Percentiles rank a stretch among this genome's conserved stretches.
These are phyloP conservation scores for Campylomormyrus tamandua DNA, from an alignment of 2,113 vertebrate genomes.

Conservation along the genomic window DNA sequence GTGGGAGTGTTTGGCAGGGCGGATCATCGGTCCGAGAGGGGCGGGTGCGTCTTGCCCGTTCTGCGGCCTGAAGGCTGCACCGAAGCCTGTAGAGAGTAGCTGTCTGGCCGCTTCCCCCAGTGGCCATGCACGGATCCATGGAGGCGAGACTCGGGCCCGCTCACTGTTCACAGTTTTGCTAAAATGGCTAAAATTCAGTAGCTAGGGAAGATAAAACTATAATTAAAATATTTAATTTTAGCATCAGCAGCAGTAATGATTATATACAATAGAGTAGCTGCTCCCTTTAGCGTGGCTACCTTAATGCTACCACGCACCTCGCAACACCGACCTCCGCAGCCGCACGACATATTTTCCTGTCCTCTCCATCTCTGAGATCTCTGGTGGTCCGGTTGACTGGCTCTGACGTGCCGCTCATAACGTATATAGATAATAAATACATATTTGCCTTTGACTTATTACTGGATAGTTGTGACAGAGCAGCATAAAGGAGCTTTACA, in stretches of 20 bases:
- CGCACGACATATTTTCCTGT: background rate
- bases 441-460: constrained; percentile 26
- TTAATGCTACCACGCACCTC: background rate
- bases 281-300: background rate
- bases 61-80: background rate
- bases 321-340: background rate
- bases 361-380: background rate
- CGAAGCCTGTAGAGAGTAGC: background rate
- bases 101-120: background rate
- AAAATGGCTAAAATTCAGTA: background rate
- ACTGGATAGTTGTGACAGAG: constrained; percentile 32
- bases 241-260: background rate
- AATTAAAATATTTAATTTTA: background rate
- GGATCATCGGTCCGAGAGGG: background rate
- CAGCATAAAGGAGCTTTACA: constrained; percentile 26
- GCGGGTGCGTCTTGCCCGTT: background rate
- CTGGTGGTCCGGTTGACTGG: background rate
- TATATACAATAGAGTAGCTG: background rate
- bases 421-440: constrained; percentile 22
- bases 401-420: background rate
- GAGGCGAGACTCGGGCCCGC: background rate
- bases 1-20: background rate
- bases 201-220: background rate
- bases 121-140: no score
- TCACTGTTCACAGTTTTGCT: background rate